Evolutionary conservation across 2,113 vertebrate genomes (phyloP).

Genomic region (Eonycteris spelaea): DNA sequence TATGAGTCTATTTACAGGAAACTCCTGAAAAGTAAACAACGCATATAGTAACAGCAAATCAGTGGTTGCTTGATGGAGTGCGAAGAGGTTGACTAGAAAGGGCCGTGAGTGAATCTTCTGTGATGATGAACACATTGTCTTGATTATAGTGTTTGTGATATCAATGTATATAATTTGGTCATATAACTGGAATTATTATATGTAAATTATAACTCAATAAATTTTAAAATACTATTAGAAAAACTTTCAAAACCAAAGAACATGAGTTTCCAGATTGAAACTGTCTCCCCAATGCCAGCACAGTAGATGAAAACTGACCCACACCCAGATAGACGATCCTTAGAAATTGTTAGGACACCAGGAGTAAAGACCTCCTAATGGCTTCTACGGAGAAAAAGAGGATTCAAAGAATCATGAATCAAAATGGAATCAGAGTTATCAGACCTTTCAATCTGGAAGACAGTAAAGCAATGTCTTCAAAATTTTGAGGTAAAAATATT

Average conservation of each 20-base stretch:
- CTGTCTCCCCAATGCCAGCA: not conserved
- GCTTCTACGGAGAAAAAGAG: not conserved
- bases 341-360: not conserved
- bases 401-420: not conserved
- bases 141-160: not conserved
- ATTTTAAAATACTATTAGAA: constrained; percentile 23
- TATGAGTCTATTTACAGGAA: not conserved
- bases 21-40: not conserved
- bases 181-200: not conserved
- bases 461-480: not conserved
- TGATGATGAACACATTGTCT: not conserved
- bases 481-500: not conserved
- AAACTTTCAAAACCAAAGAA: not conserved
- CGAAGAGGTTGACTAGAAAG: not conserved
- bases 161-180: not conserved
- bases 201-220: not conserved
- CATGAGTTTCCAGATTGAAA: not conserved
- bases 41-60: not conserved
- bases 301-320: not conserved
- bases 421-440: not conserved
- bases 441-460: not conserved
- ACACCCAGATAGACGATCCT: not conserved
- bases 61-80: not conserved
- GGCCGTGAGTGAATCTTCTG: not conserved
- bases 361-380: not conserved